Conservation (phyloP, 2,888 invertebrate species). For the Papilio gigon region DNA sequence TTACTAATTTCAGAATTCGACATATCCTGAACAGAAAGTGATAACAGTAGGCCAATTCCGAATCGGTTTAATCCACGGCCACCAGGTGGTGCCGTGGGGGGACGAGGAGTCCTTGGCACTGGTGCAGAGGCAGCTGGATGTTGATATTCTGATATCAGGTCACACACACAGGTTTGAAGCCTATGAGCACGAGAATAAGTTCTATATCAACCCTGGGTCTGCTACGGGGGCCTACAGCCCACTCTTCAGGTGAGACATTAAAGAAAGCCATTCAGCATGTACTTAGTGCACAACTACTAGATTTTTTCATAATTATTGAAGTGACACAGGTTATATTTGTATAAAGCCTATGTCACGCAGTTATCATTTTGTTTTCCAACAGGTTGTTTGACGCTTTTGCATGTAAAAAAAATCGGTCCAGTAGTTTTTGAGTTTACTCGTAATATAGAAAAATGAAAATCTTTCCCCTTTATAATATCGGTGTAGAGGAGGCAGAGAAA, state of each 20-base stretch:
- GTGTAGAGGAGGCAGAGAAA: too few species aligned
- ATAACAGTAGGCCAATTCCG: conserved; percentile 99
- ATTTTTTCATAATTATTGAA: too few species aligned
- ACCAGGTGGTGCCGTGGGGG: conserved; percentile 99
- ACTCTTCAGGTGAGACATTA: conserved; percentile 87
- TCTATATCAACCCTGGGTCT: conserved; percentile 99
- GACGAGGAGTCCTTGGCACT: conserved; percentile 96
- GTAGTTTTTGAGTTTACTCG: too few species aligned
- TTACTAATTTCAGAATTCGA: conserved; percentile 66
- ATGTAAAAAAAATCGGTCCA: too few species aligned
- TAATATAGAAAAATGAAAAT: too few species aligned
- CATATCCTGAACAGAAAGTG: conserved; percentile 98
- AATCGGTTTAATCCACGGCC: conserved; percentile 98
- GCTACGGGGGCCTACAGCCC: conserved; percentile 99
- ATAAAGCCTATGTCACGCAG: too few species aligned
- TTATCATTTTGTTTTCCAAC: too few species aligned
- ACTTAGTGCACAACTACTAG: too few species aligned
- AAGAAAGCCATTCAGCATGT: too few species aligned
- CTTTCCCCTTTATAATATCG: too few species aligned
- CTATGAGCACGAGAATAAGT: conserved; percentile 98
- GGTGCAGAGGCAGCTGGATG: conserved; percentile 97
- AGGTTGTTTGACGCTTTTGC: too few species aligned
- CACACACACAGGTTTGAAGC: conserved; percentile 99
- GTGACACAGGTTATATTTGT: too few species aligned
- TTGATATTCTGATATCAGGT: conserved; percentile 98